These are phyloP conservation scores for Pygoscelis antarcticus DNA, from an alignment of 2,113 vertebrate genomes.

Conservation along the genomic window DNA sequence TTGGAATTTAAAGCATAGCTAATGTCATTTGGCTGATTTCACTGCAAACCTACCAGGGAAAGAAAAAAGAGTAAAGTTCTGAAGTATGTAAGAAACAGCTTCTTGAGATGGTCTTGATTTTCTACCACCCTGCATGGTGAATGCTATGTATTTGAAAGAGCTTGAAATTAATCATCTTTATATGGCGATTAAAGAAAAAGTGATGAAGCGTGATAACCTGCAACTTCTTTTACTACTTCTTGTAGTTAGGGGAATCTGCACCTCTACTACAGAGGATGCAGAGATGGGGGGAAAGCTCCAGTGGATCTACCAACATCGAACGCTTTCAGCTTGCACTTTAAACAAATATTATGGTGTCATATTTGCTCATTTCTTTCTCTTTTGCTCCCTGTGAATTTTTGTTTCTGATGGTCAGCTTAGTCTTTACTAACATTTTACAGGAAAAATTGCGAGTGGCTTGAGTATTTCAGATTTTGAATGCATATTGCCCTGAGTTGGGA, in stretches of 20 bases:
- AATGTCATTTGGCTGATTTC: conserved; percentile 64
- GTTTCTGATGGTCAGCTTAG: background rate
- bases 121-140: background rate
- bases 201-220: background rate
- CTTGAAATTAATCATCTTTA: conserved; percentile 34
- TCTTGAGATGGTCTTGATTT: background rate
- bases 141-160: background rate
- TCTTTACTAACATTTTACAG: background rate
- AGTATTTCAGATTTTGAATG: background rate
- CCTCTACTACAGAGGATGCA: background rate
- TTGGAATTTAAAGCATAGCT: conserved; percentile 59
- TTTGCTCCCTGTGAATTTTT: background rate
- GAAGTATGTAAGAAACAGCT: background rate
- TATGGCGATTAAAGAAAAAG: background rate
- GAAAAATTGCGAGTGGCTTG: background rate
- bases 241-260: background rate
- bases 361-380: background rate
- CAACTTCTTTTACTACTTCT: background rate
- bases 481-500: accelerated
- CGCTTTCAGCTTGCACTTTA: background rate
- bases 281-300: background rate
- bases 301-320: background rate
- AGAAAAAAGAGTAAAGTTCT: background rate
- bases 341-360: background rate
- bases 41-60: background rate